Percentiles rank a stretch among this genome's conserved stretches.
Evolutionary conservation across 2,888 invertebrate species (phyloP).

Genomic region (Drosophila melanosoma): DNA sequence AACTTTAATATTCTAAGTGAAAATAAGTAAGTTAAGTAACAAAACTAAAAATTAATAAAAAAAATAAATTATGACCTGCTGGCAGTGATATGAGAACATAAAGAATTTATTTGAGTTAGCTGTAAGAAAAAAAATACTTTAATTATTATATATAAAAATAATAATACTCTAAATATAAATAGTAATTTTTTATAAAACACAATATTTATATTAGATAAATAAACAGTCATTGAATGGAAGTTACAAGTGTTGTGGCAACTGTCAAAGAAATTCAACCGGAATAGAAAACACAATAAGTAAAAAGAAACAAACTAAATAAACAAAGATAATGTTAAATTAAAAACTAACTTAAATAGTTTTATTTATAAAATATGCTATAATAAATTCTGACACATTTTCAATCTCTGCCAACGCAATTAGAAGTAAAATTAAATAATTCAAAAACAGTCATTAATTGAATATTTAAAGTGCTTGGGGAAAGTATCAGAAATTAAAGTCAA

Average conservation of each 20-base stretch:
- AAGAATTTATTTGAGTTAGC: background rate
- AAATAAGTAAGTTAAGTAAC: background rate
- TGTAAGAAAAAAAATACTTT: background rate
- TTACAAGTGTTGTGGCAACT: too few species aligned
- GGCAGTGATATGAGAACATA: background rate
- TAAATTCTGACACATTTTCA: background rate
- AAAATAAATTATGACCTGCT: too few species aligned
- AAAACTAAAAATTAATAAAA: too few species aligned
- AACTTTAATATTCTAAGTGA: background rate
- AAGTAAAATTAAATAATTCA: background rate
- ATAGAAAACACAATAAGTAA: too few species aligned
- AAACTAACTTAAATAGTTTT: background rate
- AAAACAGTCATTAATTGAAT: background rate
- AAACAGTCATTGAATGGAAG: too few species aligned
- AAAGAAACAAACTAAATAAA: background rate
- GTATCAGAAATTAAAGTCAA: background rate
- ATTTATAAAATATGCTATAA: background rate
- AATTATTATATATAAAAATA: background rate
- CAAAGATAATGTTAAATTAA: background rate
- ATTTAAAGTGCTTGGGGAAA: background rate
- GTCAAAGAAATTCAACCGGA: too few species aligned
- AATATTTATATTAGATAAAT: too few species aligned
- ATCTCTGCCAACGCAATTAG: background rate
- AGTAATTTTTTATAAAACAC: too few species aligned
- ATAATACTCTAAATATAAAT: background rate